A percentile compares a stretch with the other conserved stretches of the same genome.
Evolutionary conservation across 2,113 vertebrate genomes (phyloP).

Genomic region (Caloenas nicobarica): DNA sequence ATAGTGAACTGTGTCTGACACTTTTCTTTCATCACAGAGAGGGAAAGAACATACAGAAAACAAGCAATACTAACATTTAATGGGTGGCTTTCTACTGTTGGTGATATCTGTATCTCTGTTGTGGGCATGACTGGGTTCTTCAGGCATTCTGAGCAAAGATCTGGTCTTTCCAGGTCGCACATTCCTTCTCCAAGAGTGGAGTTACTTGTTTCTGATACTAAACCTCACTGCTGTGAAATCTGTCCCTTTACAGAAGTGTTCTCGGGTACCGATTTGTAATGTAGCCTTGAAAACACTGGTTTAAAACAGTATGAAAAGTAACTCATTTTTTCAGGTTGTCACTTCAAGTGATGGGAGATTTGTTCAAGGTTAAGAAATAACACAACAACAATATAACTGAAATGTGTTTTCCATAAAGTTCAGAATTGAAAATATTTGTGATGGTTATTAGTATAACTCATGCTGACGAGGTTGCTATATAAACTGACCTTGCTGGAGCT

Average conservation of each 20-base stretch:
- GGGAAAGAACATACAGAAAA: rapidly evolving
- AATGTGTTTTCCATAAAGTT: background rate
- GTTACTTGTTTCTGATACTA: background rate
- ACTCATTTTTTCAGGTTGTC: background rate
- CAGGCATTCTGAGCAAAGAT: background rate
- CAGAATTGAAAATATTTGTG: background rate
- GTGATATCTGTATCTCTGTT: background rate
- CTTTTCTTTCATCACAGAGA: background rate
- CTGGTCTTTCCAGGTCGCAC: background rate
- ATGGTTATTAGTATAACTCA: background rate
- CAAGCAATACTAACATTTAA: background rate
- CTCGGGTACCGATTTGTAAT: background rate
- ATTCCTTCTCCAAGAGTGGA: background rate
- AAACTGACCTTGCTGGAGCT: background rate
- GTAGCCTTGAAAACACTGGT: background rate
- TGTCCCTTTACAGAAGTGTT: background rate
- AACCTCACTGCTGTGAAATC: background rate
- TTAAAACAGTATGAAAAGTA: background rate
- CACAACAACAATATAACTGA: background rate
- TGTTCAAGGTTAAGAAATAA: background rate
- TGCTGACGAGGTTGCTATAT: background rate
- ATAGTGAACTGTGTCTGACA: background rate
- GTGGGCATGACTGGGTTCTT: background rate
- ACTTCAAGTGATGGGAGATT: background rate
- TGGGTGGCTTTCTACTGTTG: background rate